Evolutionary conservation across 2,888 invertebrate species (phyloP).

Genomic region (Folsomia manolachei): DNA sequence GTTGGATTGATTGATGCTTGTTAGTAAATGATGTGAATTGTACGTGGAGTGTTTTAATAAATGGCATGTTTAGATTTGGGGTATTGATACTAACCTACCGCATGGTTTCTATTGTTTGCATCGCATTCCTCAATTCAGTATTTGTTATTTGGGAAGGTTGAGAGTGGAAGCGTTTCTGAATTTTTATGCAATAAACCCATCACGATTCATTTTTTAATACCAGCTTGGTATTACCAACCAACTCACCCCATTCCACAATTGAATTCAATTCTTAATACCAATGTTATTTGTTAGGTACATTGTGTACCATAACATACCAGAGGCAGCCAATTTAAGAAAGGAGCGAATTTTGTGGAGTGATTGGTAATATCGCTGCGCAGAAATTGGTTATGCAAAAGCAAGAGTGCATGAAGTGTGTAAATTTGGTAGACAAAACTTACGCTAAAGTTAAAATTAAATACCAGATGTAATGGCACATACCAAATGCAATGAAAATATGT

Average conservation of each 20-base stretch:
- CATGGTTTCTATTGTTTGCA: no score
- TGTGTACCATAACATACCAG: no score
- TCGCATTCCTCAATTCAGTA: no score
- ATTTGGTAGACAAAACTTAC: constrained; percentile 3
- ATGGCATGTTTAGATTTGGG: no score
- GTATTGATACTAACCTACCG: no score
- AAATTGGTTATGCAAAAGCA: background rate
- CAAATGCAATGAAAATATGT: no score
- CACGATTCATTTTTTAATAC: background rate
- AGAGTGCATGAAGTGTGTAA: constrained; percentile 14
- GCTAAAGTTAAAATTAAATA: background rate
- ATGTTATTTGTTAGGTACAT: background rate
- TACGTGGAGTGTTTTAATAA: no score
- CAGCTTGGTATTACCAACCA: background rate
- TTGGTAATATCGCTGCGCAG: background rate
- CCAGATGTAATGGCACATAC: no score
- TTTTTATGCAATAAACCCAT: background rate
- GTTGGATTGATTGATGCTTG: no score
- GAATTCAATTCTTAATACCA: background rate
- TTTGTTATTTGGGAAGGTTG: background rate
- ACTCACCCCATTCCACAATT: background rate
- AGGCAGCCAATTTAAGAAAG: no score
- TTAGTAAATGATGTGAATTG: no score
- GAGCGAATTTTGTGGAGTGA: background rate
- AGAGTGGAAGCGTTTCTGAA: background rate